Percentiles rank a stretch among this genome's conserved stretches.
These are phyloP conservation scores for Agrypnus murinus DNA, from an alignment of 2,888 invertebrate genomes.

Conservation along the genomic window DNA sequence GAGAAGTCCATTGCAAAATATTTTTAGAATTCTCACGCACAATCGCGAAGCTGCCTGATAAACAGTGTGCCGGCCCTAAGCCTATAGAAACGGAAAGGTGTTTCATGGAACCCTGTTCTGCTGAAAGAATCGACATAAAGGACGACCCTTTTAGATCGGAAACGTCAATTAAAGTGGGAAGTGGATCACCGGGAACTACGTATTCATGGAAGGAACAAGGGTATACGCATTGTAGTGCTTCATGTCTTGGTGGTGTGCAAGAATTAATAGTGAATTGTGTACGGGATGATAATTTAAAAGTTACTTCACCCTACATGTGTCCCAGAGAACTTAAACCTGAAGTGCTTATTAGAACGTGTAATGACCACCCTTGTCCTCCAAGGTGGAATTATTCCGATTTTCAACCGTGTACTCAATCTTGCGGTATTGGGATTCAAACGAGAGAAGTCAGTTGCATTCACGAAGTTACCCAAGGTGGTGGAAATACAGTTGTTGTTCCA, in stretches of 20 bases:
- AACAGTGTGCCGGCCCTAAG: conserved; percentile 89
- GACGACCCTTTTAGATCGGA: conserved; percentile 64
- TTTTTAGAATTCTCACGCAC: conserved; percentile 94
- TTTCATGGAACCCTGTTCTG: conserved; percentile 84
- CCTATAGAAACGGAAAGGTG: conserved; percentile 89
- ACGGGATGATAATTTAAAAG: conserved; percentile 88
- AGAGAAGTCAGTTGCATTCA: conserved; percentile 93
- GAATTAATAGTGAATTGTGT: conserved; percentile 93
- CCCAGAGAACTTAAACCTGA: conserved; percentile 91
- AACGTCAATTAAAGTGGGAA: conserved; percentile 54
- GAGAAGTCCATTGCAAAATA: conserved; percentile 95
- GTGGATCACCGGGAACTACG: conserved; percentile 84
- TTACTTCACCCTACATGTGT: conserved; percentile 91
- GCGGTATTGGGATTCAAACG: conserved; percentile 95
- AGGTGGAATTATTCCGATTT: conserved; percentile 95
- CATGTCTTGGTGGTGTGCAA: conserved; percentile 92
- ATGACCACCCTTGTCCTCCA: conserved; percentile 96
- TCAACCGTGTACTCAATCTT: conserved; percentile 92
- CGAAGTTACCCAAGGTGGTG: conserved; percentile 88
- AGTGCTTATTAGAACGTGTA: conserved; percentile 91
- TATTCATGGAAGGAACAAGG: conserved; percentile 94
- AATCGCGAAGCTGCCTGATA: conserved; percentile 90
- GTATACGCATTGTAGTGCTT: conserved; percentile 94
- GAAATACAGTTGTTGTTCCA: conserved; percentile 93
- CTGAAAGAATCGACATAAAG: conserved; percentile 73